These are phyloP conservation scores for Sebastiscus albofasciatus DNA, from an alignment of 2,797 vertebrate species.

Conservation along the genomic window DNA sequence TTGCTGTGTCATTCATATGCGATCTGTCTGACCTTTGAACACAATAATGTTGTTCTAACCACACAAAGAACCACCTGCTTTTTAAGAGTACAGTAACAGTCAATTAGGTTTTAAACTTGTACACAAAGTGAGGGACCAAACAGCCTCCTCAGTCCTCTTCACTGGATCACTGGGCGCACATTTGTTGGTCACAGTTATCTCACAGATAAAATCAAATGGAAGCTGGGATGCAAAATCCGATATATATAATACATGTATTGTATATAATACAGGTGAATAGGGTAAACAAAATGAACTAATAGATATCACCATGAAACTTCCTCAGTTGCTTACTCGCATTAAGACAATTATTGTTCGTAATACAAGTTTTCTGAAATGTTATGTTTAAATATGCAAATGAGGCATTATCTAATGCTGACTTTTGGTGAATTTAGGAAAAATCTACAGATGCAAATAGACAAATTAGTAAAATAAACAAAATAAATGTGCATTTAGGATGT, in stretches of 20 bases:
- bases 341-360: too few species aligned
- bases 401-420: too few species aligned
- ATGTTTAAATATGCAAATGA: background rate
- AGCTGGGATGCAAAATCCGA: background rate
- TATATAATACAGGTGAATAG: too few species aligned
- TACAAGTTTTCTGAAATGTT: background rate
- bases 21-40: background rate
- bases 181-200: background rate
- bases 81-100: background rate
- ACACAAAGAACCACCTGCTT: background rate
- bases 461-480: too few species aligned
- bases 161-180: background rate
- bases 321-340: background rate
- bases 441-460: too few species aligned
- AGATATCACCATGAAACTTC: background rate
- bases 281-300: too few species aligned
- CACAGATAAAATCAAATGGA: background rate
- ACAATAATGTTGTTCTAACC: too few species aligned
- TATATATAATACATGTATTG: too few species aligned
- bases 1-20: too few species aligned
- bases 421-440: too few species aligned
- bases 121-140: too few species aligned
- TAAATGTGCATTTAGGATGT: too few species aligned
- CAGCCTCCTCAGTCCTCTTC: background rate
- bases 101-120: background rate